phyloP scores from a whole-genome alignment of 1,140 invertebrate genomes.

The Mactra quadrangularis region DNA sequence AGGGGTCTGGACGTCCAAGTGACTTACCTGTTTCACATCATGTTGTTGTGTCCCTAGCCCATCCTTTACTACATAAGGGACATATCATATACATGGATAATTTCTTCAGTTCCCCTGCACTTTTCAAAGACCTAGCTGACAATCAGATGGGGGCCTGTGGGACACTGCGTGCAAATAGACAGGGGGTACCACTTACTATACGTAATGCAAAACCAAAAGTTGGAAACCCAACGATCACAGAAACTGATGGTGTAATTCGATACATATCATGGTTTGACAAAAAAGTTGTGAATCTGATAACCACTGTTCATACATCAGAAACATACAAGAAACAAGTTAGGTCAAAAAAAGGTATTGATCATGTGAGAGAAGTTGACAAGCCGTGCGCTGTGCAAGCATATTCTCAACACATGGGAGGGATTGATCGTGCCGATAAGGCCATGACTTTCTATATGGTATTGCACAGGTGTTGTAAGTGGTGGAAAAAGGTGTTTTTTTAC shows the following conservation, averaged over 20 bases:
- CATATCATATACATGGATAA: conserved; percentile 59
- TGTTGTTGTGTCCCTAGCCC: conserved; percentile 20
- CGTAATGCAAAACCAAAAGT: neutral
- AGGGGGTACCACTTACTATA: neutral
- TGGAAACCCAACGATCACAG: neutral
- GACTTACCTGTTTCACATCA: neutral
- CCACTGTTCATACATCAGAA: neutral
- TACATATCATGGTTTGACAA: conserved; percentile 15
- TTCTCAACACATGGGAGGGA: conserved; percentile 18
- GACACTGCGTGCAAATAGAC: neutral
- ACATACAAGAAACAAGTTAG: neutral
- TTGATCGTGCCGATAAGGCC: conserved; percentile 12
- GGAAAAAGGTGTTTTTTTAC: conserved; percentile 25
- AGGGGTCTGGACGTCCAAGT: neutral
- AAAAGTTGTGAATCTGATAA: neutral
- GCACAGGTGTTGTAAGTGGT: conserved; percentile 19
- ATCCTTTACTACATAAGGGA: neutral
- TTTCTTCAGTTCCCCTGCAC: no score
- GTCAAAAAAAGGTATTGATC: neutral
- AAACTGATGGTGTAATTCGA: neutral
- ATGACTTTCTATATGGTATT: neutral
- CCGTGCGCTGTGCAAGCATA: neutral
- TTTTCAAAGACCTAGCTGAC: no score
- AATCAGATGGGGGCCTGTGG: conserved; percentile 28
- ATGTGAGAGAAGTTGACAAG: conserved; percentile 21